Evolutionary conservation across 2,113 vertebrate species (phyloP).

Genomic region (Plestiodon gilberti): DNA sequence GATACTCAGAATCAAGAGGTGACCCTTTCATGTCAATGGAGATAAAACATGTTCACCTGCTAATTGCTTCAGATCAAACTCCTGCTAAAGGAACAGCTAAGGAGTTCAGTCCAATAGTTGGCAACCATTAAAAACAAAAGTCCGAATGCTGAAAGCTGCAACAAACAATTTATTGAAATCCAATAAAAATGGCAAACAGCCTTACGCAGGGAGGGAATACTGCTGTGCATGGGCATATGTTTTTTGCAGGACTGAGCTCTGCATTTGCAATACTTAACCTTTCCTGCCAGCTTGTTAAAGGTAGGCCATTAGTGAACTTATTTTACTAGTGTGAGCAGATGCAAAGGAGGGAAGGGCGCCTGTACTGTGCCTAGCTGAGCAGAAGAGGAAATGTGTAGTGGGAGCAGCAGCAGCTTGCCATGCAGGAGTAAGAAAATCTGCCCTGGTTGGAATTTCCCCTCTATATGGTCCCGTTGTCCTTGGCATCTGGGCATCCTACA

Average conservation of each 20-base stretch:
- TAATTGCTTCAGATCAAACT: slow-evolving; percentile 1
- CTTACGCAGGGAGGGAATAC: slow-evolving; percentile 2
- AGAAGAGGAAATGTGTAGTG: background rate
- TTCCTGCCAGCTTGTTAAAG: slow-evolving; percentile 32
- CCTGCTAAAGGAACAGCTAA: background rate
- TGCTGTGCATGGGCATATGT: slow-evolving; percentile 12
- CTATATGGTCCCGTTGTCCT: background rate
- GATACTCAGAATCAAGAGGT: background rate
- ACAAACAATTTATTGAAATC: slow-evolving; percentile 26
- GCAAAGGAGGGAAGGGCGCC: background rate
- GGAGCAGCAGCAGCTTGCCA: background rate
- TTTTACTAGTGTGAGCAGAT: slow-evolving; percentile 23
- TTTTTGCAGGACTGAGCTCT: slow-evolving; percentile 11
- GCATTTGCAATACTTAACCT: slow-evolving; percentile 35
- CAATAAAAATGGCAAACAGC: slow-evolving; percentile 19
- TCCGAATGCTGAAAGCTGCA: slow-evolving; percentile 8
- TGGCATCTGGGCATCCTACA: background rate
- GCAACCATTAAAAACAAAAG: background rate
- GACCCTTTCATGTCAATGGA: background rate
- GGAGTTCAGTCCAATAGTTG: background rate
- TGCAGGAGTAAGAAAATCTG: background rate
- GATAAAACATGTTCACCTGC: background rate
- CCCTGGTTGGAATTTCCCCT: background rate
- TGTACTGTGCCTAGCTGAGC: background rate
- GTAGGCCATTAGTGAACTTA: slow-evolving; percentile 5